Conservation (phyloP, 2,888 invertebrate species). For the Nomada fucata region DNA sequence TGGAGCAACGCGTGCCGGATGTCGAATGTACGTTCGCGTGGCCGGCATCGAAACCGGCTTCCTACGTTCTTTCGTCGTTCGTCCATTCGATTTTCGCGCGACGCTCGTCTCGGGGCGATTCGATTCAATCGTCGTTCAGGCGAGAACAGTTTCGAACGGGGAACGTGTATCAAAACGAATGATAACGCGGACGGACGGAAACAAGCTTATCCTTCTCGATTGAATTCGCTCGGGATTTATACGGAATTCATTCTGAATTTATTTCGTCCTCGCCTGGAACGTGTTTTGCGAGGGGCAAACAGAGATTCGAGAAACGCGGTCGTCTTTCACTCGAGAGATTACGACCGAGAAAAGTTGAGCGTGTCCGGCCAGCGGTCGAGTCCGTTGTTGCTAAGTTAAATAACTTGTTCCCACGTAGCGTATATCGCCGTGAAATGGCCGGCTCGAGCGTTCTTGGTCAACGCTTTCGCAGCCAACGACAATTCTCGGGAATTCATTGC, state of each 20-base stretch:
- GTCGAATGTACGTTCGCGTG: slow-evolving; percentile 35
- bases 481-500: slow-evolving; percentile 21
- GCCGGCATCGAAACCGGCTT: not conserved
- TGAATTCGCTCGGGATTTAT: too few relatives aligned
- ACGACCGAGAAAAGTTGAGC: not conserved
- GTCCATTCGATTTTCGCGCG: not conserved
- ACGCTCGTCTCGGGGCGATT: not conserved
- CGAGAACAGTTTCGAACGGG: too few relatives aligned
- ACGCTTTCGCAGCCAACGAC: not conserved
- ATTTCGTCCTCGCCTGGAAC: too few relatives aligned
- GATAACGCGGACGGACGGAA: too few relatives aligned
- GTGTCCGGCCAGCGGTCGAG: not conserved
- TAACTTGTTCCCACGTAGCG: not conserved
- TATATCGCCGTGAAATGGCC: slow-evolving; percentile 2
- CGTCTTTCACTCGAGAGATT: not conserved
- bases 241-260: too few relatives aligned
- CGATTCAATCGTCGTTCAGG: not conserved
- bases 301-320: too few relatives aligned
- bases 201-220: too few relatives aligned
- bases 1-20: slow-evolving; percentile 23
- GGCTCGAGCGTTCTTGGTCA: slow-evolving; percentile 7
- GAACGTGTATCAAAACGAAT: too few relatives aligned
- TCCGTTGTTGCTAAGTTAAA: slow-evolving; percentile 8
- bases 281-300: too few relatives aligned
- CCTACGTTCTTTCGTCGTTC: not conserved